Evolutionary conservation across 2,113 vertebrate species (phyloP).

Genomic region (Pteruthius melanotis): DNA sequence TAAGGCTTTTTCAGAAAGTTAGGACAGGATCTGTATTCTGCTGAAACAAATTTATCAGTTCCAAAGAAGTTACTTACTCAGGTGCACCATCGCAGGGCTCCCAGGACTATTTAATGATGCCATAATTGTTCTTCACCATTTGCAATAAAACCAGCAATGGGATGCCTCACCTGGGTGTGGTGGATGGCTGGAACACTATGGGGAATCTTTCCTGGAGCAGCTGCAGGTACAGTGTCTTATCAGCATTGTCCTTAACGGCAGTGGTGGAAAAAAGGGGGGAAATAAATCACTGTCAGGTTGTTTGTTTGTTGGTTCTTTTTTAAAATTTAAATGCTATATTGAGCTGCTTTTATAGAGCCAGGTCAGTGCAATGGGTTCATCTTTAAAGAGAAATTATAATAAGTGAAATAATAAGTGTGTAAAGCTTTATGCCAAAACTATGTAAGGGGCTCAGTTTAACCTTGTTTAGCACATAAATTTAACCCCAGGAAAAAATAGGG

Average conservation of each 20-base stretch:
- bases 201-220: neutral
- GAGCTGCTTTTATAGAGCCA: neutral
- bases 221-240: neutral
- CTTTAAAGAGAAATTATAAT: neutral
- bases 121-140: rapidly evolving
- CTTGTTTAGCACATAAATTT: neutral
- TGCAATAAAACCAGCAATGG: neutral
- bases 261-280: rapidly evolving
- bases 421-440: neutral
- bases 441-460: neutral
- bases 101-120: neutral
- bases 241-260: rapidly evolving
- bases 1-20: neutral
- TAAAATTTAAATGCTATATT: neutral
- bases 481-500: neutral
- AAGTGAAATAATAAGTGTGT: neutral
- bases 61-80: neutral
- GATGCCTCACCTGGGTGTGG: rapidly evolving
- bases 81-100: neutral
- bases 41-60: neutral
- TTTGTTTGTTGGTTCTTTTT: neutral
- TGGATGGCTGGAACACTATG: rapidly evolving
- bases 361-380: rapidly evolving
- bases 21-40: neutral
- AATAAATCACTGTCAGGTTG: neutral